phyloP scores from a whole-genome alignment of 2,113 vertebrate species.

The Myxocyprinus asiaticus region DNA sequence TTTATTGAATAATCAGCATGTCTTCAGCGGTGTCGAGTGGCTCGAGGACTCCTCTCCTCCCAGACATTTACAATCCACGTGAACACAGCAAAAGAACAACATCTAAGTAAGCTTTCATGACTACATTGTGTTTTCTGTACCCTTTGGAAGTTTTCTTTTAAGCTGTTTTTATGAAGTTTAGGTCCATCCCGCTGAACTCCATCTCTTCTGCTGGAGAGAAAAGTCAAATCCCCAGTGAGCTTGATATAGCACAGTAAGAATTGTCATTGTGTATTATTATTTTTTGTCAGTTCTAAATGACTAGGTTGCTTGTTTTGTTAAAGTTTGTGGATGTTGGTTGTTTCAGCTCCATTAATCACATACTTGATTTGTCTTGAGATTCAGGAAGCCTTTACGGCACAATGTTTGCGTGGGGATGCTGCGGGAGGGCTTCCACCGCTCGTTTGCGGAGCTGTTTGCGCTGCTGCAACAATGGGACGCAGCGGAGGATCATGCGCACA shows the following conservation, averaged over 20 bases:
- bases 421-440: slow-evolving; percentile 77
- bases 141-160: not conserved
- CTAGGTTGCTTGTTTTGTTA: no score
- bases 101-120: not conserved
- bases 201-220: not conserved
- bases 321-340: not conserved
- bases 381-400: slow-evolving; percentile 14
- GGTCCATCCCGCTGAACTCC: not conserved
- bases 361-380: slow-evolving; percentile 11
- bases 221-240: not conserved
- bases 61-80: not conserved
- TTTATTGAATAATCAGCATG: slow-evolving; percentile 7
- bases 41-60: not conserved
- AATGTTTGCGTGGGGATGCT: slow-evolving; percentile 85
- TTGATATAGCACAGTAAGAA: slow-evolving; percentile 43
- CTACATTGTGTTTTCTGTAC: not conserved
- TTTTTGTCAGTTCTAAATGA: no score
- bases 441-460: slow-evolving; percentile 79
- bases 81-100: not conserved
- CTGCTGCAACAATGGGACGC: slow-evolving; percentile 79
- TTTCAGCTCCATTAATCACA: not conserved
- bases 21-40: not conserved
- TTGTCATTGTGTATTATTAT: no score
- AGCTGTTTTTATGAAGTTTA: not conserved
- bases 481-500: slow-evolving; percentile 80